Conservation (phyloP, 2,888 invertebrate genomes). For the Meghimatium bilineatum region DNA sequence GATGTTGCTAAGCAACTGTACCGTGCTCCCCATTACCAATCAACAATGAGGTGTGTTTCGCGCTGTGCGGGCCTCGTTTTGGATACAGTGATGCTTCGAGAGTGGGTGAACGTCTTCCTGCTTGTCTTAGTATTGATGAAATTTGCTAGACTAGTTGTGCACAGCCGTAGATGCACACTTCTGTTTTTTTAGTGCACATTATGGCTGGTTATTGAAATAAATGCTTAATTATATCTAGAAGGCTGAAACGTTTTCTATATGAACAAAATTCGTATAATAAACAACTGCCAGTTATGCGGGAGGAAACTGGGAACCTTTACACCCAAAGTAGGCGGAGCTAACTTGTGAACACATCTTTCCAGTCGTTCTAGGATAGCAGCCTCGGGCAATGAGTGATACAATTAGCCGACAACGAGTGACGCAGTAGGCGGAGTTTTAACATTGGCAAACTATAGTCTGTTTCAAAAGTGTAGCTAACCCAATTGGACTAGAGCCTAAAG, state of each 20-base stretch:
- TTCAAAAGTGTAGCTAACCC: not conserved
- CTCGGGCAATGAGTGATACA: constrained; percentile 26
- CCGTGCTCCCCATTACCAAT: constrained; percentile 30
- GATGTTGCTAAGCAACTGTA: constrained; percentile 31
- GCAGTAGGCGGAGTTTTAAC: constrained; percentile 18
- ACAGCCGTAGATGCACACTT: constrained; percentile 11
- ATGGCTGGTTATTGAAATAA: not conserved
- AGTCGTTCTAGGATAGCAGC: not conserved
- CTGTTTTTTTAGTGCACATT: constrained; percentile 12
- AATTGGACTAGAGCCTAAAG: not conserved
- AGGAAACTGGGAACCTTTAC: not conserved
- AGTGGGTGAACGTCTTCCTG: constrained; percentile 10
- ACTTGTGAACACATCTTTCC: not conserved
- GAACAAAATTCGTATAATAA: not conserved
- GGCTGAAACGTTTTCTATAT: not conserved
- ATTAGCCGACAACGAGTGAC: not conserved
- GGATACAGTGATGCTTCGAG: constrained; percentile 7
- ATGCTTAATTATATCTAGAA: not conserved
- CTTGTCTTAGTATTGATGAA: no score
- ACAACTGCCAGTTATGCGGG: not conserved
- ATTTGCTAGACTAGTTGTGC: not conserved
- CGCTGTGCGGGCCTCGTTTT: constrained; percentile 20
- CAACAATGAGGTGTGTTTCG: constrained; percentile 2
- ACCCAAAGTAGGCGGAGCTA: constrained; percentile 13
- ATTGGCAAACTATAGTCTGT: constrained; percentile 32